Percentiles rank a stretch among this genome's conserved stretches.
Conservation (phyloP, 2,888 invertebrate species). For the Dioctria rufipes region DNA sequence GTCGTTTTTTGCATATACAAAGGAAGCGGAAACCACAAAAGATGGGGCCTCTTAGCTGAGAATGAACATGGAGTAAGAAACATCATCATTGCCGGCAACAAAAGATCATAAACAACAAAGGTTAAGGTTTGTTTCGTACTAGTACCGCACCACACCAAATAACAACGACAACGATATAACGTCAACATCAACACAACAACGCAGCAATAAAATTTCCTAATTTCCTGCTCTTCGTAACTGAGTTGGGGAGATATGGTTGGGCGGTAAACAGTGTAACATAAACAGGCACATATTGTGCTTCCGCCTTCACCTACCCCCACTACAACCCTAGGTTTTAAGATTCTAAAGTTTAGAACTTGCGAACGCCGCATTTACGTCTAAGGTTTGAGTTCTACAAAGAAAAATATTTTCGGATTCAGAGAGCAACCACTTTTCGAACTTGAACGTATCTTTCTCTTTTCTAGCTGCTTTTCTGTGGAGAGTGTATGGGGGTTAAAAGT, state of each 20-base stretch:
- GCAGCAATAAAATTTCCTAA: conserved; percentile 53
- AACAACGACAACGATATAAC: background rate
- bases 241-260: background rate
- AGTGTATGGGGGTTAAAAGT: too few species aligned
- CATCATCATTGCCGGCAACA: conserved; percentile 48
- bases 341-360: conserved; percentile 4
- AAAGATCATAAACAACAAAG: conserved; percentile 50
- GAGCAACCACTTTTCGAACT: conserved; percentile 14
- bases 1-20: conserved; percentile 32
- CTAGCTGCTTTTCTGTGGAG: background rate
- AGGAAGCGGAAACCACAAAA: conserved; percentile 38
- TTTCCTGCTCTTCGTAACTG: conserved; percentile 46
- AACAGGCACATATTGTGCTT: conserved; percentile 31
- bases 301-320: background rate
- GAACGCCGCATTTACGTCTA: background rate
- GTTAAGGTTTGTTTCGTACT: background rate
- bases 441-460: conserved; percentile 8
- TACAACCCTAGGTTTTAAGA: background rate
- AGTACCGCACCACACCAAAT: too few species aligned
- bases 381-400: conserved; percentile 29
- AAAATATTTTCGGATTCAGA: conserved; percentile 30
- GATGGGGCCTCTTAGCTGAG: background rate
- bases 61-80: conserved; percentile 38
- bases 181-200: conserved; percentile 40
- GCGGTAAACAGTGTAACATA: conserved; percentile 32